Percentiles rank a stretch among this genome's conserved stretches.
Evolutionary conservation across 2,888 invertebrate genomes (phyloP).

Genomic region (Drosophila nr. medialis): DNA sequence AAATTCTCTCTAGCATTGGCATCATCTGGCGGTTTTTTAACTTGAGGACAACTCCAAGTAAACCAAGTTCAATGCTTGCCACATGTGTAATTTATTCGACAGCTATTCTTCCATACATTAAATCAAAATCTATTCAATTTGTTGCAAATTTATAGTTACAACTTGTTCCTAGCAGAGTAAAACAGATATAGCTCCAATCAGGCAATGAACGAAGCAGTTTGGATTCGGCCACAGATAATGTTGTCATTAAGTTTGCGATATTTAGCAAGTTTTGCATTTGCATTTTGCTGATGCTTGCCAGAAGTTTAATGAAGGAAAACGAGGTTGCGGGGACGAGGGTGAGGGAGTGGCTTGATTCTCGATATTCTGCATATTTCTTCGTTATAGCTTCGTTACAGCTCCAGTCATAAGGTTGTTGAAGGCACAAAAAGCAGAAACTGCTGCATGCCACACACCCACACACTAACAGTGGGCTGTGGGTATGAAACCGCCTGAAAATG

Average conservation of each 20-base stretch:
- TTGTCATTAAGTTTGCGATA: conserved; percentile 74
- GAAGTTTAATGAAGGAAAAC: conserved; percentile 66
- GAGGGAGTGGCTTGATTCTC: not conserved
- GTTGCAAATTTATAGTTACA: conserved; percentile 1
- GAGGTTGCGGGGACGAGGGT: not conserved
- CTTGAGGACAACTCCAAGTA: not conserved
- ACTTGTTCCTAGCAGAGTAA: conserved; percentile 15
- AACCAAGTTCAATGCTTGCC: not conserved
- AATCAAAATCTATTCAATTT: not conserved
- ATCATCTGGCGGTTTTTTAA: too few relatives aligned
- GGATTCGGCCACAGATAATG: conserved; percentile 46
- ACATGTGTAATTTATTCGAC: not conserved
- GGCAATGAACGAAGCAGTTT: conserved; percentile 1
- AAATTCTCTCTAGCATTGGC: not conserved
- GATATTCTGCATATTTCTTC: conserved; percentile 64
- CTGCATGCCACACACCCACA: not conserved
- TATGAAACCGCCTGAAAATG: conserved; percentile 53
- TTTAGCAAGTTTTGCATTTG: conserved; percentile 74
- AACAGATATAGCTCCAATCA: conserved; percentile 3
- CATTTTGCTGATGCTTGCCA: conserved; percentile 65
- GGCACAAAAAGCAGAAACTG: conserved; percentile 36
- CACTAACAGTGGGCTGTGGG: not conserved
- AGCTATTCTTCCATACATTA: not conserved
- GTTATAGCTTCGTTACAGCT: conserved; percentile 38
- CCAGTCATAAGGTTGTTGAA: conserved; percentile 56